Base-by-base conservation (phyloP, 2,113 vertebrate species). In the Murina feae region DNA sequence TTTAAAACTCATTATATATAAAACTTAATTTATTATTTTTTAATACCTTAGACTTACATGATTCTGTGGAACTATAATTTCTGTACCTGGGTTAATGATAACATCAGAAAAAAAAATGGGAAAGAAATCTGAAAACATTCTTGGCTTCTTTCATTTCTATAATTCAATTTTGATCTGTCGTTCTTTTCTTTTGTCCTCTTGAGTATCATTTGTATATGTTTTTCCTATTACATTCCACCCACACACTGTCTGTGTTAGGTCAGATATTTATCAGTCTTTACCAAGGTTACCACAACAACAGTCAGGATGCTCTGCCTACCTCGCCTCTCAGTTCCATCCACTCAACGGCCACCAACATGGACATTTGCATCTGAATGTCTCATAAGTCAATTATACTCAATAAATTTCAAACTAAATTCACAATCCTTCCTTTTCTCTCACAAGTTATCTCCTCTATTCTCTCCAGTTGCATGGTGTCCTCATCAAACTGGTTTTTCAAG, bases 11-110 rank as follows among this genome's bases (percentile, higher is more conserved):
- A 32, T 13, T 42, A 6, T 82, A 37, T 32, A 12, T 76, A 58
- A 86, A 69, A 39, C 20, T 86, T 90, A 83, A 35, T 16, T 30
- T 58, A 65, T 44, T 51, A 20, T 37, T 72, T 90, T 85, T 94
- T 58, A 47, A 32, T 30, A 23, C 7, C 10, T 35, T 35, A 55
- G 5, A 25, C 25, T 71, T 81, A 0, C 5, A 37, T 53, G 10
- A 12, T 1, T 4, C 21, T 55, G 4, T 11, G 18, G 80, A 44
- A 74, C 21, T 71, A 16, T 60, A 35, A 60, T 1, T 25, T 42
- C 4, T 94, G 5, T 79, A 47, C 4, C 44, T 66, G 35, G 1
- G 37, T 30, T 75, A 79, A 84, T 39, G 14, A 1, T 9, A 79
- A 18, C 65, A 60, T n/a, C 2, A 51, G 21, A 47, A 75, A n/a